Percentiles rank a stretch among this genome's conserved stretches.
phyloP scores from a whole-genome alignment of 1,140 invertebrate species.

The Drosophila micromelanica region DNA sequence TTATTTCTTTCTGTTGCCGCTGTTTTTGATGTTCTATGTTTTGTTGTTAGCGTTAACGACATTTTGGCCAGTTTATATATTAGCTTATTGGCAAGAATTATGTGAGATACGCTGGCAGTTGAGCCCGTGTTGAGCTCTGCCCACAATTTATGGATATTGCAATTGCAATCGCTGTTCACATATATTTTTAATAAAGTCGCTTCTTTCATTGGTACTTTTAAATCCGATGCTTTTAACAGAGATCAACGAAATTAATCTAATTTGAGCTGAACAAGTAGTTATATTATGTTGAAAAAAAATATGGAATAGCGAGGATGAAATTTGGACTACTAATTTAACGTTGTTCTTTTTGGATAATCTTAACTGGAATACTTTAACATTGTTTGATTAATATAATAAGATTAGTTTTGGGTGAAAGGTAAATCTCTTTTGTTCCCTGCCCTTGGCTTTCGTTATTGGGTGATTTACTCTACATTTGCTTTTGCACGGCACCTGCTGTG shows the following conservation, averaged over 20 bases:
- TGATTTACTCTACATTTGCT: slow-evolving; percentile 27
- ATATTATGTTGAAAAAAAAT: too few relatives aligned
- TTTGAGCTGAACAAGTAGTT: background rate
- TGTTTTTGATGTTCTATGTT: slow-evolving; percentile 1
- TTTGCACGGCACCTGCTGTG: slow-evolving; percentile 30
- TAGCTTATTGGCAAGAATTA: slow-evolving; percentile 67
- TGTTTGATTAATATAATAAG: too few relatives aligned
- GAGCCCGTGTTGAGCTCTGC: background rate
- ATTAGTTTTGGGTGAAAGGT: too few relatives aligned
- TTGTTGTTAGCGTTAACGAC: slow-evolving; percentile 31
- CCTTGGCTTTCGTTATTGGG: slow-evolving; percentile 11
- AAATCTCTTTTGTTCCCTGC: too few relatives aligned
- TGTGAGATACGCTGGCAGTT: slow-evolving; percentile 22
- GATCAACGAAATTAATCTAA: background rate
- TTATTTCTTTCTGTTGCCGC: slow-evolving; percentile 2
- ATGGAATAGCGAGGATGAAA: too few relatives aligned
- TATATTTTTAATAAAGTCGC: slow-evolving; percentile 22
- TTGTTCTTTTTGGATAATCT: too few relatives aligned
- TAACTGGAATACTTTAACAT: too few relatives aligned
- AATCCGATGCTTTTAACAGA: background rate
- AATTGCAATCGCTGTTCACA: slow-evolving; percentile 17
- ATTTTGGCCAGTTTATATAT: slow-evolving; percentile 43
- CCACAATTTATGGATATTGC: slow-evolving; percentile 36
- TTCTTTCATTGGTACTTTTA: background rate
- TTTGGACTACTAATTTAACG: too few relatives aligned